Base-by-base conservation (phyloP, 2,113 vertebrate species). In the Drymodes brunneopygia region DNA sequence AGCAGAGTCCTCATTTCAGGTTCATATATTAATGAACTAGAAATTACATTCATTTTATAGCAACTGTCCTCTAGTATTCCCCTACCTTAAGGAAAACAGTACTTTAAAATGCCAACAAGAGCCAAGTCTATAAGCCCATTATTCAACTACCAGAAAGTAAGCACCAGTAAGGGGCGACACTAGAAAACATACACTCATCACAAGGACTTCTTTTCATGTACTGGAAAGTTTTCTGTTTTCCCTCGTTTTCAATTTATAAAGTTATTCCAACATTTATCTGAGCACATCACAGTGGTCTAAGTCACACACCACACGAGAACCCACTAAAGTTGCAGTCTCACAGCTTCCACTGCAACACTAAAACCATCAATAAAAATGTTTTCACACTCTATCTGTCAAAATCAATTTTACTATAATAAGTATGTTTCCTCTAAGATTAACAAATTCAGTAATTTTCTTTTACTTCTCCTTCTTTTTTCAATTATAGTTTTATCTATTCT, bases 41-140 rank as follows among this genome's bases (percentile, higher is more conserved):
- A 87, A 94, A 90, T 85, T 78, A 66, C 16, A 84, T 73, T 53
- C 45, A 47, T 67, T 92, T 47, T 27, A 40, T 2, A 67, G 57
- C 12, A 42, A 89, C 27, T 17, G 66, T 88, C 72, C 73, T 96
- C 84, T 81, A 81, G 61, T 60, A 64, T 29, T 79, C 42, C 15
- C 57, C 27, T 67, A 42, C 48, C 35, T 84, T 62, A 84, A 87
- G 80, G 90, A 90, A 96, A 95, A 91, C 0, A 91, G 71, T 61
- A 56, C 86, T 94, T 96, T 65, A 81, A 78, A 94, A 94, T 1
- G 38, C 80, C 80, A 73, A 95, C 82, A 87, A 64, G 50, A 93
- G 64, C 35, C 71, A 66, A 92, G 58, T 54, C 61, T 61, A n/a
- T 18, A 95, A 86, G 86, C 33, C 67, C 20, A 25, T 77, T 87